Base-by-base conservation (phyloP, 1,140 invertebrate species). In the Tetramorium parvispinum region DNA sequence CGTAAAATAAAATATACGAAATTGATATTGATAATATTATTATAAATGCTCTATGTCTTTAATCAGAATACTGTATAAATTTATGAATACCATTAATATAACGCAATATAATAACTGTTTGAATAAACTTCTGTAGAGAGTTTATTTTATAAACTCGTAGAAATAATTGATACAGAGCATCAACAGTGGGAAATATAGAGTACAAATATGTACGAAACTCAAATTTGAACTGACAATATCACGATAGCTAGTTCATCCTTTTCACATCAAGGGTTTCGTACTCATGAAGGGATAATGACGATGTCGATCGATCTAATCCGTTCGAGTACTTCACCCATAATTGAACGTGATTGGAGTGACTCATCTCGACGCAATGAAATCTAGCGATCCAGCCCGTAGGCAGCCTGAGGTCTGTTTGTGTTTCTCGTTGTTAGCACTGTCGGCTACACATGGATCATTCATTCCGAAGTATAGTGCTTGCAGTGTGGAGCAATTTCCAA, bases 281-380 rank as follows among this genome's bases (percentile, higher is more conserved):
- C 51, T 81, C 82, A 78, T 88, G 51, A 63, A 87, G 21, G 68
- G 4, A 87, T 87, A 77, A 86, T 88, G 88, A 91, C 86, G 88
- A 88, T 73, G 82, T 68, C 71, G 77, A 78, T 66, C 77, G 71
- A 81, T 87, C 85, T 86, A 89, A 89, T 87, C 71, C 49, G 55
- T 73, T 87, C 78, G 86, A 87, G 81, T 79, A 57, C 88, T 43
- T 71, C 16, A 61, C 13, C 46, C 24, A 81, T 61, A 82, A 83
- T 65, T 59, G 78, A 83, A 66, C 18, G 79, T 57, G 71, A 75
- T 78, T 81, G 77, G 55, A 90, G 82, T 90, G 88, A 83, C 70
- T 82, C 86, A 88, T 88, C 86, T 88, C 86, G 71, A 86, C 61
- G 89, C 86, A 90, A 90, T 86, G 89, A 90, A 90, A 90, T 90